Conservation (phyloP, 2,888 invertebrate species). For the Dorcus hopei region DNA sequence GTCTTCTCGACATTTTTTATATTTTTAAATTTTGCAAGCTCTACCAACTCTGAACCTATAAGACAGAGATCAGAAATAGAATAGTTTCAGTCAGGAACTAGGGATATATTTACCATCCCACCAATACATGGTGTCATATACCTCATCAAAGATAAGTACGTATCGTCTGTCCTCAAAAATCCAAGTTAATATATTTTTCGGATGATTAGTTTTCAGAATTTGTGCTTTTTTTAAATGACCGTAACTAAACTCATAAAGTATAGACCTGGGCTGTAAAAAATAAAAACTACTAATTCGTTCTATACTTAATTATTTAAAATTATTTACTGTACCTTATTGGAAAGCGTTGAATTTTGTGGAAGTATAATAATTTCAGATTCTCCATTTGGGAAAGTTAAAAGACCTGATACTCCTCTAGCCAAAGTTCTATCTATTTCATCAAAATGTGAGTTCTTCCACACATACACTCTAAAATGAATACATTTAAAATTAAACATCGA, state of each 20-base stretch:
- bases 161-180: conserved; percentile 21
- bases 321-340: no score
- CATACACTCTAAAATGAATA: conserved; percentile 35
- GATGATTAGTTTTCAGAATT: conserved; percentile 21
- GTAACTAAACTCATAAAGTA: conserved; percentile 31
- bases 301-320: no score
- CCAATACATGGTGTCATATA: conserved; percentile 24
- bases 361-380: conserved; percentile 34
- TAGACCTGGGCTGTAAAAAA: conserved; percentile 27
- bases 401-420: conserved; percentile 17
- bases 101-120: conserved; percentile 33
- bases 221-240: conserved; percentile 33
- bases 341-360: conserved; percentile 23
- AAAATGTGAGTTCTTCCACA: conserved; percentile 38
- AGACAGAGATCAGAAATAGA: no score
- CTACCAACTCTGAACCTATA: conserved; percentile 29
- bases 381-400: conserved; percentile 31
- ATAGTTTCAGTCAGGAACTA: no score
- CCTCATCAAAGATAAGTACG: conserved; percentile 28
- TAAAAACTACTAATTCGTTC: not conserved
- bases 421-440: conserved; percentile 32
- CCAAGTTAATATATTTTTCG: conserved; percentile 25
- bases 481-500: not conserved
- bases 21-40: conserved; percentile 21
- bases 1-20: conserved; percentile 19